Evolutionary conservation across 2,888 invertebrate species (phyloP).

Genomic region (Coelinius sp.): DNA sequence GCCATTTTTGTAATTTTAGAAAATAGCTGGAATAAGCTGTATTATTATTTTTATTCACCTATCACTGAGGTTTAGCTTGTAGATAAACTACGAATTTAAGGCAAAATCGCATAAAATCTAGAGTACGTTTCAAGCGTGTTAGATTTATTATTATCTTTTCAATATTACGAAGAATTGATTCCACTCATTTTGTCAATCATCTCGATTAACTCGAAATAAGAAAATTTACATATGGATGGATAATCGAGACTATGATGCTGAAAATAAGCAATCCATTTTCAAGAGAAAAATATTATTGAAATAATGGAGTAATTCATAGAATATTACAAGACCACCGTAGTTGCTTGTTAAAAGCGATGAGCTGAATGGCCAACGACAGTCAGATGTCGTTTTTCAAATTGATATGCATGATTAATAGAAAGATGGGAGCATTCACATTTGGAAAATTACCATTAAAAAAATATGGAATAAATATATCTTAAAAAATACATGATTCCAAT

Average conservation of each 20-base stretch:
- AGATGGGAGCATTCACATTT: not conserved
- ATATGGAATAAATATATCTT: not conserved
- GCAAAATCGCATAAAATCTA: constrained; percentile 50
- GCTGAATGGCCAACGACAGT: constrained; percentile 1
- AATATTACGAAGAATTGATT: not conserved
- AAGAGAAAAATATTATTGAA: constrained; percentile 11
- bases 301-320: constrained; percentile 8
- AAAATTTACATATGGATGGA: constrained; percentile 28
- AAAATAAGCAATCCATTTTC: constrained; percentile 4
- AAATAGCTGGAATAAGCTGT: constrained; percentile 49
- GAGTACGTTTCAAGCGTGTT: constrained; percentile 24
- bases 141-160: constrained; percentile 13
- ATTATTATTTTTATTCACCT: constrained; percentile 59
- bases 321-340: constrained; percentile 39
- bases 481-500: constrained; percentile 23
- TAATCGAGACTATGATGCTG: constrained; percentile 35
- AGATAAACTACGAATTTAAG: constrained; percentile 62
- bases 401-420: constrained; percentile 14
- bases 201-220: constrained; percentile 38
- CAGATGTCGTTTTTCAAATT: constrained; percentile 11
- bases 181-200: constrained; percentile 32
- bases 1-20: constrained; percentile 1
- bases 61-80: constrained; percentile 63
- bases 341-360: not conserved
- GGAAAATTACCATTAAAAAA: not conserved